Conservation (phyloP, 2,113 vertebrate species). For the Xenopus tropicalis region UCB_Xtro_10.0 CM004451.2:28809001-28809500, state of each 20-base stretch:
- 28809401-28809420: conserved; percentile 9
- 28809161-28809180: background rate
- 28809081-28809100: background rate
- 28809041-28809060: background rate
- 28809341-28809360: conserved; percentile 69
- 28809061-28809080: background rate
- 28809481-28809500: background rate
- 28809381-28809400: conserved; percentile 57
- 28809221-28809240: background rate
- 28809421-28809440: conserved; percentile 83
- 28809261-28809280: conserved; percentile 18
- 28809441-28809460: conserved; percentile 95
- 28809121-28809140: background rate
- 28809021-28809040: background rate
- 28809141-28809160: conserved; percentile 3
- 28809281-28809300: conserved; percentile 44
- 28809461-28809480: conserved; percentile 66
- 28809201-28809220: background rate
- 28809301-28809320: conserved; percentile 62
- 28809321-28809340: conserved; percentile 65
- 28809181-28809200: background rate
- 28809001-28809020: conserved; percentile 22
- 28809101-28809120: background rate
- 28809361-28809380: conserved; percentile 64
- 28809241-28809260: conserved; percentile 14